phyloP scores from a whole-genome alignment of 2,113 vertebrate genomes.

The Trachemys scripta region DNA sequence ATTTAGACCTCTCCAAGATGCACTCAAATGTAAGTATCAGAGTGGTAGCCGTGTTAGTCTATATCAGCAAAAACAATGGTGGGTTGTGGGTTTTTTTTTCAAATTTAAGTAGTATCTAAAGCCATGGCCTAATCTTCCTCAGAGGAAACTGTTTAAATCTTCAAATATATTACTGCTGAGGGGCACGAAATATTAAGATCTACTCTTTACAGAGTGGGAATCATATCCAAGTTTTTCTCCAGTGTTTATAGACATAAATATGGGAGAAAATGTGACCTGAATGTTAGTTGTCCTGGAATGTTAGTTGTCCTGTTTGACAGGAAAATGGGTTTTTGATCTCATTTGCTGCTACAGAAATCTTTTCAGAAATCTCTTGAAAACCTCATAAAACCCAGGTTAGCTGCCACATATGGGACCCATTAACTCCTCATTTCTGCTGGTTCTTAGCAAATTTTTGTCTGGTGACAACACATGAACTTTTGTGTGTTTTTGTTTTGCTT shows the following conservation, averaged over 20 bases:
- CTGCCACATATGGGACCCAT: slow-evolving; percentile 77
- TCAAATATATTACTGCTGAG: neutral
- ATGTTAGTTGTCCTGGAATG: slow-evolving; percentile 28
- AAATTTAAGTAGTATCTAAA: neutral
- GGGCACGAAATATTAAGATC: neutral
- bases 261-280: neutral
- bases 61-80: too few relatives aligned
- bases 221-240: slow-evolving; percentile 12
- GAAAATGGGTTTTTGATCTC: slow-evolving; percentile 67
- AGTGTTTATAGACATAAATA: slow-evolving; percentile 35
- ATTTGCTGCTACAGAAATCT: slow-evolving; percentile 52
- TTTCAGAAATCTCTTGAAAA: slow-evolving; percentile 74
- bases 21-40: neutral
- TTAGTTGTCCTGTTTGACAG: slow-evolving; percentile 54
- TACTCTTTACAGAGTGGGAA: neutral
- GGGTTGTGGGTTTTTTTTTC: too few relatives aligned
- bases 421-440: slow-evolving; percentile 80
- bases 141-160: slow-evolving; percentile 27
- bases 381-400: slow-evolving; percentile 74
- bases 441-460: slow-evolving; percentile 82
- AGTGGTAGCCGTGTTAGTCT: too few relatives aligned
- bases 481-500: slow-evolving; percentile 76
- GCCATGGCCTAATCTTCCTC: neutral
- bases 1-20: neutral
- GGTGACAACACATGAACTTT: slow-evolving; percentile 75